Evolutionary conservation across 2,888 invertebrate species (phyloP).

Genomic region (Cheiracanthium punctorium): DNA sequence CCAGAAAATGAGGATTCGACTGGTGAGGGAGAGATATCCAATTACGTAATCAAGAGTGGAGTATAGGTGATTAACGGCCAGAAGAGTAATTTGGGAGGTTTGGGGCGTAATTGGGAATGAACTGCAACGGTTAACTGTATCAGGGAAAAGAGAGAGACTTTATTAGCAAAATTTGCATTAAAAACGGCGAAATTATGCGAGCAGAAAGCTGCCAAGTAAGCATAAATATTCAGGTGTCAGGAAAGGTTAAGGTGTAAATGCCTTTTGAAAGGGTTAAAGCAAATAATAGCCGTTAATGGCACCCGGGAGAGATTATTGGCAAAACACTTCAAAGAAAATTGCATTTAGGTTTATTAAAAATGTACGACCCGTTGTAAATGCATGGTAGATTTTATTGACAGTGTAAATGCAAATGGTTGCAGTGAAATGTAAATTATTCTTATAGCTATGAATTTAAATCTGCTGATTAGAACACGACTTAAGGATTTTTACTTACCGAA

Average conservation of each 20-base stretch:
- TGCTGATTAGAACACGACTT: no score
- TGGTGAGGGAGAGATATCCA: conserved; percentile 6
- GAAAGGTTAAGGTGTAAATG: background rate
- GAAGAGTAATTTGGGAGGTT: conserved; percentile 13
- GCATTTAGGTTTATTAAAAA: no score
- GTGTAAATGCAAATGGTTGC: no score
- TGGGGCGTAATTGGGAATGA: background rate
- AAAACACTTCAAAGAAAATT: no score
- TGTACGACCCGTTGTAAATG: no score
- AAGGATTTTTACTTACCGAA: no score
- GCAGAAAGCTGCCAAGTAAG: background rate
- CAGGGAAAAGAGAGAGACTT: background rate
- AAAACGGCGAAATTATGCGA: background rate
- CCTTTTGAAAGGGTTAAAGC: background rate
- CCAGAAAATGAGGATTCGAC: background rate
- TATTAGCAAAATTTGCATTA: background rate
- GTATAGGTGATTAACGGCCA: background rate
- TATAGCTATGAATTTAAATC: no score
- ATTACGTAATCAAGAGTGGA: conserved; percentile 17
- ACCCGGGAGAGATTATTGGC: no score
- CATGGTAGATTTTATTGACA: no score
- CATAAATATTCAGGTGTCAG: background rate
- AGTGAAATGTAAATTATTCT: no score
- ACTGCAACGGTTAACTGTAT: background rate
- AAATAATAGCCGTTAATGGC: no score